Conservation (phyloP, 2,888 invertebrate species). For the Bellardia bayeri region DNA sequence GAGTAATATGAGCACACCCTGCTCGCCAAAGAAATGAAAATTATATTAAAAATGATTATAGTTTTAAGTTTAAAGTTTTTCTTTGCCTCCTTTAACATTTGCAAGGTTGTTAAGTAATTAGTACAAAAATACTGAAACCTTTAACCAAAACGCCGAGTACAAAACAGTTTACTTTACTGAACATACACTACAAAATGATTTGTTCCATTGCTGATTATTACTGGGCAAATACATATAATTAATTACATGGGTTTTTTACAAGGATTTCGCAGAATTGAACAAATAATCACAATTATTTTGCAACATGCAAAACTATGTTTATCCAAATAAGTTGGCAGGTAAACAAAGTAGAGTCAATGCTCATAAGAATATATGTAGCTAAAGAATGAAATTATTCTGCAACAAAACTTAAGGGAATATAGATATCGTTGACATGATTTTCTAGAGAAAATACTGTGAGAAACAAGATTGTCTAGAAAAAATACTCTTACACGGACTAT, state of each 20-base stretch:
- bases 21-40: neutral
- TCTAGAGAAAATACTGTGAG: too few relatives aligned
- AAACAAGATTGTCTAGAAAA: too few relatives aligned
- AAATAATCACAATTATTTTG: slow-evolving; percentile 16
- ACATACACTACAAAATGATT: slow-evolving; percentile 30
- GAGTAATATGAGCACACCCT: neutral
- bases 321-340: slow-evolving; percentile 4
- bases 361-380: too few relatives aligned
- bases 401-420: too few relatives aligned
- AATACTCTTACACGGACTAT: too few relatives aligned
- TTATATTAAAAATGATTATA: slow-evolving; percentile 28
- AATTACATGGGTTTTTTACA: slow-evolving; percentile 42
- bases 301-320: slow-evolving; percentile 52
- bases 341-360: neutral
- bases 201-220: slow-evolving; percentile 43
- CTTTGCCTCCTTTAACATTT: neutral
- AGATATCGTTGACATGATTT: too few relatives aligned
- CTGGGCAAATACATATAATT: slow-evolving; percentile 42
- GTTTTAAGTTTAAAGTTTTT: slow-evolving; percentile 6
- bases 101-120: slow-evolving; percentile 50
- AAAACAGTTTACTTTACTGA: neutral
- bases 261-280: slow-evolving; percentile 30
- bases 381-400: too few relatives aligned
- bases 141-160: neutral
- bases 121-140: slow-evolving; percentile 6